These are phyloP conservation scores for Drosophila ficusphila DNA, from an alignment of 1,140 invertebrate genomes.

Conservation along the genomic window DNA sequence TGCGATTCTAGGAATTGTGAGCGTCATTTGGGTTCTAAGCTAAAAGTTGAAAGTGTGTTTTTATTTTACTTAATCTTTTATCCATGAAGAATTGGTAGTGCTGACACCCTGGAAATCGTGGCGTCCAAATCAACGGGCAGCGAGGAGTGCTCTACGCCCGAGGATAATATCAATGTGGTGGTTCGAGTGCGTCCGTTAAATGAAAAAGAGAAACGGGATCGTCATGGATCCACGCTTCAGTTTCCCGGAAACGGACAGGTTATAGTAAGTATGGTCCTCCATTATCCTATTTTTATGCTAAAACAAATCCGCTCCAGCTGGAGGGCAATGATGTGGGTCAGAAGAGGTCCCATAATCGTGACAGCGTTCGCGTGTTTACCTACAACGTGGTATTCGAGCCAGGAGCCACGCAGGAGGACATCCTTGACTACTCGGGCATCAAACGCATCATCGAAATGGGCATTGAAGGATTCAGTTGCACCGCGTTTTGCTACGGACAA, in stretches of 20 bases:
- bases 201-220: constrained; percentile 87
- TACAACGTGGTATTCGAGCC: constrained; percentile 96
- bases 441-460: constrained; percentile 96
- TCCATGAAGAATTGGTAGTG: constrained; percentile 72
- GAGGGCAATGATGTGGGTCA: constrained; percentile 83
- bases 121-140: constrained; percentile 80
- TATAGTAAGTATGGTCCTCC: constrained; percentile 85
- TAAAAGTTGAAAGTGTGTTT: too few relatives aligned
- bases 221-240: constrained; percentile 87
- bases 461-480: constrained; percentile 96
- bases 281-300: not conserved
- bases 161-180: constrained; percentile 92
- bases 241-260: constrained; percentile 93
- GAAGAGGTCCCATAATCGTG: constrained; percentile 75
- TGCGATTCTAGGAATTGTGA: constrained; percentile 7
- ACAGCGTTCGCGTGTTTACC: constrained; percentile 91
- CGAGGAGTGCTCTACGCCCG: constrained; percentile 84
- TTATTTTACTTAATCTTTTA: too few relatives aligned
- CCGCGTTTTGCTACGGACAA: constrained; percentile 98
- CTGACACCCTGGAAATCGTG: constrained; percentile 80
- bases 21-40: not conserved
- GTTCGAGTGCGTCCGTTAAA: constrained; percentile 90
- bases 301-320: constrained; percentile 63
- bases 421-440: constrained; percentile 92
- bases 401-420: constrained; percentile 91